phyloP scores from a whole-genome alignment of 2,888 invertebrate species.

The Venustoraphidia nigricollis region DNA sequence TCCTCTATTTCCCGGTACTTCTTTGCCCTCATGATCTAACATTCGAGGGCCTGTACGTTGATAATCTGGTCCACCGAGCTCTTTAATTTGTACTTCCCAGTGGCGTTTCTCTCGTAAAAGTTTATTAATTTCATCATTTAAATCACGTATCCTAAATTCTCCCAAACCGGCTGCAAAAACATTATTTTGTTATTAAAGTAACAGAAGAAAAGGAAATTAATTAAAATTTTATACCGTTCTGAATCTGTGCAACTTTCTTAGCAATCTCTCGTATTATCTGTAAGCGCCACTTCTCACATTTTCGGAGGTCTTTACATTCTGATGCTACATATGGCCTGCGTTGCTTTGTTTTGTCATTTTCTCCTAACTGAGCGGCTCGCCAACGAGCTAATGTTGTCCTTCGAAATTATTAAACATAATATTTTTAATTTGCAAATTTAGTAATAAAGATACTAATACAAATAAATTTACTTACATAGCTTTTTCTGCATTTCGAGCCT shows the following conservation, averaged over 20 bases:
- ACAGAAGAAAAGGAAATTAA: neutral
- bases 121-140: slow-evolving; percentile 99
- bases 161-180: slow-evolving; percentile 74
- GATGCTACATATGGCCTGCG: slow-evolving; percentile 87
- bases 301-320: slow-evolving; percentile 80
- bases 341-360: slow-evolving; percentile 69
- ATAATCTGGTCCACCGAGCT: slow-evolving; percentile 90
- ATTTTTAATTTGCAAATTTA: slow-evolving; percentile 3
- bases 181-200: slow-evolving; percentile 1
- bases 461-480: slow-evolving; percentile 65
- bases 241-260: slow-evolving; percentile 97
- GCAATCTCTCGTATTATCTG: slow-evolving; percentile 96
- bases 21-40: slow-evolving; percentile 86
- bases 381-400: slow-evolving; percentile 98
- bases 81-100: slow-evolving; percentile 95
- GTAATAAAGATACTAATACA: slow-evolving; percentile 6
- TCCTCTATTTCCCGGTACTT: slow-evolving; percentile 94
- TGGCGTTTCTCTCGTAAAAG: slow-evolving; percentile 87
- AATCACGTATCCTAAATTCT: slow-evolving; percentile 91
- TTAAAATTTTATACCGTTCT: slow-evolving; percentile 55
- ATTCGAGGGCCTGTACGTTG: slow-evolving; percentile 82
- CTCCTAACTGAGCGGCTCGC: slow-evolving; percentile 91
- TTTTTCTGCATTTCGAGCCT: slow-evolving; percentile 96
- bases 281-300: slow-evolving; percentile 91
- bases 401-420: slow-evolving; percentile 11